Evolutionary conservation across 2,113 vertebrate species (phyloP).

Genomic region (Ictalurus furcatus): DNA sequence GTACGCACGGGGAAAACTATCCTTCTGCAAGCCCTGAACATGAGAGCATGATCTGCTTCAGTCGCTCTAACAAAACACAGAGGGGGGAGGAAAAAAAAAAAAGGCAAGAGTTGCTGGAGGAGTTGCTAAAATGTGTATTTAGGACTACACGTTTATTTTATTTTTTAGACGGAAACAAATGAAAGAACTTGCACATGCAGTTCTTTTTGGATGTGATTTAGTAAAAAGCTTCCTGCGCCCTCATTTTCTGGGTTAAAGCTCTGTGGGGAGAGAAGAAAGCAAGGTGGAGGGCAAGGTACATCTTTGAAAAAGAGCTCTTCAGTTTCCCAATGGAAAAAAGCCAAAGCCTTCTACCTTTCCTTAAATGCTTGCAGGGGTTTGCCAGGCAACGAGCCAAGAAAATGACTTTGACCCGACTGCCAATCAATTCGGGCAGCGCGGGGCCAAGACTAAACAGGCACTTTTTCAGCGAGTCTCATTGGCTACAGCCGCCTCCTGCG

Average conservation of each 20-base stretch:
- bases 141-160: neutral
- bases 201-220: slow-evolving; percentile 2
- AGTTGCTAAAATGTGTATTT: neutral
- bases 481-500: slow-evolving; percentile 84
- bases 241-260: slow-evolving; percentile 34
- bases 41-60: neutral
- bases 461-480: slow-evolving; percentile 85
- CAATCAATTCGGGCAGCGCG: slow-evolving; percentile 88
- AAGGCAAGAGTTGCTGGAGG: neutral
- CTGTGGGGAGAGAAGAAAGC: slow-evolving; percentile 60
- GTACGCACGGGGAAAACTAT: neutral
- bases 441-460: slow-evolving; percentile 92
- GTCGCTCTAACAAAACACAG: neutral
- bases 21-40: neutral
- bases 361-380: slow-evolving; percentile 85
- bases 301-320: slow-evolving; percentile 81
- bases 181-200: neutral
- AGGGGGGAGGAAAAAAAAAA: neutral
- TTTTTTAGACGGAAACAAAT: neutral
- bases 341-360: slow-evolving; percentile 64
- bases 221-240: slow-evolving; percentile 15
- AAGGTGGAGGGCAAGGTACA: slow-evolving; percentile 58
- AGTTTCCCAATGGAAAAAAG: slow-evolving; percentile 73
- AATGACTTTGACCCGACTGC: slow-evolving; percentile 96
- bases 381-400: slow-evolving; percentile 83